Evolutionary conservation across 2,113 vertebrate genomes (phyloP), one percentile per base, ranked within the genome.

Genomic region (Pterocles orientalis): DNA sequence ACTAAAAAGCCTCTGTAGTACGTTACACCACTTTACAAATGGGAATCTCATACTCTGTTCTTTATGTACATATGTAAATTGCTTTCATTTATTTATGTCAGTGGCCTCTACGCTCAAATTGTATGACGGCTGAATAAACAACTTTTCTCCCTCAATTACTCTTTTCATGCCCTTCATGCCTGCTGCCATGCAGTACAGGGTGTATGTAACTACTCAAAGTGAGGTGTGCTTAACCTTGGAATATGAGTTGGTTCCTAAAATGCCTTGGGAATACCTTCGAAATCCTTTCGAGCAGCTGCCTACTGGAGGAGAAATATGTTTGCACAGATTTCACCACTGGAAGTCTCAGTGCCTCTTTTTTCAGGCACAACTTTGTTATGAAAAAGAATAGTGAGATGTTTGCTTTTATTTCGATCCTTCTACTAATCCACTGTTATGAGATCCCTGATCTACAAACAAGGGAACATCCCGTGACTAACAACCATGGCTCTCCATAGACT

Each of bases 1-100:
- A 82, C 72, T 94, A 82, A 97, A 95, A 95, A 92, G 65, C 50
- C 95, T 96, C 92, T 65, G 54, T 79, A 82, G 90, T 57, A 78
- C 41, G 62, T 90, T 93, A 75, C 47, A 60, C 41, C 48, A 36
- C n/a, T 97, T 94, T 66, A 83, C 75, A 95, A 88, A 84, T 86
- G 82, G 39, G 62, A 95, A 61, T 88, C 81, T 58, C 71, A 41
- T 53, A 77, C 61, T 56, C 60, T 50, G 66, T 57, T 83, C 71
- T 95, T 94, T 83, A 94, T 73, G 48, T 86, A 92, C 47, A n/a
- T 62, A 76, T 62, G 72, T 82, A 95, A 92, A 91, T 94, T 78
- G 78, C 68, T 87, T 88, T 91, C 25, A 91, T 88, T 93, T 86
- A 64, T 96, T 93, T 90, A 75, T 69, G 41, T 58, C 69, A 72